phyloP scores from a whole-genome alignment of 2,113 vertebrate species.

The Triplophysa tibetana region DNA sequence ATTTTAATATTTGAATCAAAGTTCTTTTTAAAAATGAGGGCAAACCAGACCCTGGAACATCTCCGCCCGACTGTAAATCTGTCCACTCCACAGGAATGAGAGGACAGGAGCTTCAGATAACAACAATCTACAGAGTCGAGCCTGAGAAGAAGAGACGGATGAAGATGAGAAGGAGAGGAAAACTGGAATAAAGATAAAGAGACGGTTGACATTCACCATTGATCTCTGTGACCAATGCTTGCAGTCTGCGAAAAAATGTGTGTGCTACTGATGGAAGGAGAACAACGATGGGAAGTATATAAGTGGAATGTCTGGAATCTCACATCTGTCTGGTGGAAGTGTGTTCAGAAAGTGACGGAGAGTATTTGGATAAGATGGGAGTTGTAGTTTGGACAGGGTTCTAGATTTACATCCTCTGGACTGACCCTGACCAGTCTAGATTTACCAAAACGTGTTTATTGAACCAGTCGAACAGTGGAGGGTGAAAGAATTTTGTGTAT shows the following conservation, averaged over 20 bases:
- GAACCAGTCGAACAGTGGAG: background rate
- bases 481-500: background rate
- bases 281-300: slow-evolving; percentile 7
- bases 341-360: background rate
- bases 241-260: slow-evolving; percentile 22
- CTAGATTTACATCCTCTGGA: slow-evolving; percentile 14
- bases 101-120: background rate
- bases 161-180: background rate
- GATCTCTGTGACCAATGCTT: background rate
- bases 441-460: slow-evolving; percentile 22
- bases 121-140: background rate
- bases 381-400: background rate
- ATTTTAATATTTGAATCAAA: slow-evolving; percentile 17
- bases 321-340: background rate
- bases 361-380: background rate
- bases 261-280: background rate
- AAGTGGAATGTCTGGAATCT: slow-evolving; percentile 39
- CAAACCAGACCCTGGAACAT: background rate
- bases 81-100: background rate
- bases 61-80: slow-evolving; percentile 10
- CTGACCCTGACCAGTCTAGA: background rate
- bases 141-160: background rate
- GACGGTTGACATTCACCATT: background rate
- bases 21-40: background rate
- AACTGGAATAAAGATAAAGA: slow-evolving; percentile 2